Conservation (phyloP, 2,888 invertebrate genomes). For the Capitulum mitella region DNA sequence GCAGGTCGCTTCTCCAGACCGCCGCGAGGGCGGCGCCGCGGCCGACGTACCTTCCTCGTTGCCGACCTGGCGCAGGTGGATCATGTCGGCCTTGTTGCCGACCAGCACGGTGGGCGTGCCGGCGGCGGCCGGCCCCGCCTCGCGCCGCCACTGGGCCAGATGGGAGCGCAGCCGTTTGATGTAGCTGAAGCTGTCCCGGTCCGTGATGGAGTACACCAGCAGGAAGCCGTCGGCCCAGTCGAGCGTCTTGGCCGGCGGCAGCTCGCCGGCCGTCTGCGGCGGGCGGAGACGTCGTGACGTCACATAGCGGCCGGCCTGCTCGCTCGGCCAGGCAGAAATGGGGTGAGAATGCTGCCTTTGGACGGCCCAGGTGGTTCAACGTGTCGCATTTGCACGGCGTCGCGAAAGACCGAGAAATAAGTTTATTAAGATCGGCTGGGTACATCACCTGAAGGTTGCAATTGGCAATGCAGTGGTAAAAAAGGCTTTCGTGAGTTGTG, state of each 20-base stretch:
- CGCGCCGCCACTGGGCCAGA: slow-evolving; percentile 37
- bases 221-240: slow-evolving; percentile 81
- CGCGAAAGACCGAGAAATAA: no score
- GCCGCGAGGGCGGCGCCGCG: no score
- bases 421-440: no score
- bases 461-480: no score
- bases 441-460: no score
- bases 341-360: no score
- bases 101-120: slow-evolving; percentile 65
- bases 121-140: slow-evolving; percentile 22
- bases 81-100: slow-evolving; percentile 84
- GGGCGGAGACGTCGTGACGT: background rate
- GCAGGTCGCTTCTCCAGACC: no score
- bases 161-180: slow-evolving; percentile 63
- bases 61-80: slow-evolving; percentile 78
- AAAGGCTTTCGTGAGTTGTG: no score
- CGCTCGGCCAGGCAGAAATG: no score
- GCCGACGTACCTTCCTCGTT: slow-evolving; percentile 62
- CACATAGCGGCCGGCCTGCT: no score
- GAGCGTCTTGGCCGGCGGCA: background rate
- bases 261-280: background rate
- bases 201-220: slow-evolving; percentile 83
- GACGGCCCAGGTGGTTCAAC: no score
- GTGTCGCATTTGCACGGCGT: no score
- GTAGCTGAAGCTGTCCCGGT: slow-evolving; percentile 70